Conservation (phyloP, 2,888 invertebrate genomes). For the Orchesellides sinensis region DNA sequence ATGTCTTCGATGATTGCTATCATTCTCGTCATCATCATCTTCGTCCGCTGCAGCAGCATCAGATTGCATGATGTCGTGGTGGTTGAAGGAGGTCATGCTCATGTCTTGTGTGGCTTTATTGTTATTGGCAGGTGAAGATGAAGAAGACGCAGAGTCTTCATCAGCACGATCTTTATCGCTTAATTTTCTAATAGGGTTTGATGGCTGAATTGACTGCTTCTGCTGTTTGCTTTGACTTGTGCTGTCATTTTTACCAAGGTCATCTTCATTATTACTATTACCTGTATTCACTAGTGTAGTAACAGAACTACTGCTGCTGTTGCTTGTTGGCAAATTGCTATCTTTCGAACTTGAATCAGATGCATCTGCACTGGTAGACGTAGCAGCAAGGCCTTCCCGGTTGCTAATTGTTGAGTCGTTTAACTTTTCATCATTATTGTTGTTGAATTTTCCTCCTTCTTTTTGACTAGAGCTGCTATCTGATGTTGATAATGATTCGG, state of each 20-base stretch:
- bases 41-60: constrained; percentile 11
- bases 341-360: not conserved
- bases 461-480: not conserved
- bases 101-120: constrained; percentile 8
- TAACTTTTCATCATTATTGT: too few species aligned
- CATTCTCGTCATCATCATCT: constrained; percentile 4
- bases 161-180: constrained; percentile 16
- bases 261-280: constrained; percentile 29
- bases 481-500: constrained; percentile 1
- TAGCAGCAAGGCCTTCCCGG: constrained; percentile 28
- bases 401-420: not conserved
- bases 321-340: not conserved
- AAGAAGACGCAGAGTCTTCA: constrained; percentile 9
- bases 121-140: not conserved
- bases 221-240: not conserved
- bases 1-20: constrained; percentile 22
- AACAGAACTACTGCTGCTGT: not conserved
- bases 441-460: too few species aligned
- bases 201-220: constrained; percentile 25
- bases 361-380: not conserved
- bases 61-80: not conserved
- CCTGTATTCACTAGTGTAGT: not conserved
- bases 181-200: constrained; percentile 18
- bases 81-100: constrained; percentile 29
- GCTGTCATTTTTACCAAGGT: constrained; percentile 8